Evolutionary conservation across 2,113 vertebrate species (phyloP), one percentile per base, ranked within the genome.

Genomic region (Willisornis vidua): DNA sequence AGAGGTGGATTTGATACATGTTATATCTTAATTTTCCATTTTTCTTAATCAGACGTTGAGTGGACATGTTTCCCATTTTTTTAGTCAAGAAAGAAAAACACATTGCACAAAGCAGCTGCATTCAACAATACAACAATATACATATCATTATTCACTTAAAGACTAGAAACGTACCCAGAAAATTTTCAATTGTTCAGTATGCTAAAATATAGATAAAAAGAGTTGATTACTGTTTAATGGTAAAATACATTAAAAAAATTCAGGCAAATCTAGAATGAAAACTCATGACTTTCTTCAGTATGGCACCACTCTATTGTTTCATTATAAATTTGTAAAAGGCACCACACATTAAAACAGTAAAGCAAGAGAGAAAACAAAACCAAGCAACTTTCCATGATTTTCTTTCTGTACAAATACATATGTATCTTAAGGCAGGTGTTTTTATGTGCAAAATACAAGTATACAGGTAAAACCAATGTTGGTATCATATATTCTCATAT

Each of bases 291-390:
- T 92, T 67, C 78, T 97, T 96, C 93, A 85, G 96, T 96, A 95
- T 95, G 96, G 92, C 96, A 97, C 93, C 96, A 62, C 93, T 96
- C 85, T 88, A 82, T 80, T 77, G 37, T 95, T 94, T 97, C 91
- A 90, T 94, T 96, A 96, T 91, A 97, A 95, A 98, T 97, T 94
- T 98, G 91, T 98, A 98, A 98, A 99, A 99, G 99, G 98, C 98
- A 99, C 98, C 98, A 98, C 98, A 98, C 98, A 97, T 98, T 98
- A 98, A 98, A 97, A 98, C 98, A 95, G 97, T 98, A 96, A 98
- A 98, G 96, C 97, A 98, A 90, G 62, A 92, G 87, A 97, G 76
- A 96, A 97, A 96, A 49, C 91, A 96, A 97, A 96, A 95, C 39
- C 72, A 93, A 97, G 91, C 84, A 94, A 96, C 79, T 94, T 97